phyloP scores from a whole-genome alignment of 1,140 invertebrate species.

The Heliconius himera region DNA sequence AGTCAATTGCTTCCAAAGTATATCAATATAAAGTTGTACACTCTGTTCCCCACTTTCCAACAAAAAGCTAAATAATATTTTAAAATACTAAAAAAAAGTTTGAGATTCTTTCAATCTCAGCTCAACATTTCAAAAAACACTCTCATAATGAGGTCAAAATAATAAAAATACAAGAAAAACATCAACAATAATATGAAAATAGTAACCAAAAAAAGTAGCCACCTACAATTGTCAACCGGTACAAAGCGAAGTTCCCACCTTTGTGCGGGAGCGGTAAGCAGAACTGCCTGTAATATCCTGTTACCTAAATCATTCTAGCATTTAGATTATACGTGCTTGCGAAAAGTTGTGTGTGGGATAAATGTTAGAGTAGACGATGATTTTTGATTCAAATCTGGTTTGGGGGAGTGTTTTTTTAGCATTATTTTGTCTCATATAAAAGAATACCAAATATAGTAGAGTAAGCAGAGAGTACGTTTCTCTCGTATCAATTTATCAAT shows the following conservation, averaged over 20 bases:
- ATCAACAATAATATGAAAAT: background rate
- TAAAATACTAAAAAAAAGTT: too few relatives aligned
- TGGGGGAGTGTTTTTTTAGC: background rate
- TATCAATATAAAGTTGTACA: too few relatives aligned
- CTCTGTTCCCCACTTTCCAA: too few relatives aligned
- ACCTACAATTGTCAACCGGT: background rate
- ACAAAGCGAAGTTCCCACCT: slow-evolving; percentile 5
- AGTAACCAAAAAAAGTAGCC: background rate
- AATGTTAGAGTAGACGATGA: background rate
- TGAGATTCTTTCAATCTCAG: too few relatives aligned
- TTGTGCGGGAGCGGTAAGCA: background rate
- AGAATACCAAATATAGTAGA: too few relatives aligned
- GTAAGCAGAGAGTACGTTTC: too few relatives aligned
- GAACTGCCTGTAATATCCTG: slow-evolving; percentile 7
- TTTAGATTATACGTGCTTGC: background rate
- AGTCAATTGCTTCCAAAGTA: too few relatives aligned
- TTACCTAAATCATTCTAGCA: slow-evolving; percentile 10
- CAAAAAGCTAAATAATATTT: too few relatives aligned
- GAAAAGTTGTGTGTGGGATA: background rate
- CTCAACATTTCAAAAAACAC: background rate
- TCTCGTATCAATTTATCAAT: too few relatives aligned
- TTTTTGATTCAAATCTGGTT: background rate
- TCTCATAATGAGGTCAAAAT: background rate
- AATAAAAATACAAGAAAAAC: background rate
- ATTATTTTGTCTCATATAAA: too few relatives aligned